These are phyloP conservation scores for Stegana nigrithorax DNA, from an alignment of 2,888 invertebrate genomes.

Conservation along the genomic window DNA sequence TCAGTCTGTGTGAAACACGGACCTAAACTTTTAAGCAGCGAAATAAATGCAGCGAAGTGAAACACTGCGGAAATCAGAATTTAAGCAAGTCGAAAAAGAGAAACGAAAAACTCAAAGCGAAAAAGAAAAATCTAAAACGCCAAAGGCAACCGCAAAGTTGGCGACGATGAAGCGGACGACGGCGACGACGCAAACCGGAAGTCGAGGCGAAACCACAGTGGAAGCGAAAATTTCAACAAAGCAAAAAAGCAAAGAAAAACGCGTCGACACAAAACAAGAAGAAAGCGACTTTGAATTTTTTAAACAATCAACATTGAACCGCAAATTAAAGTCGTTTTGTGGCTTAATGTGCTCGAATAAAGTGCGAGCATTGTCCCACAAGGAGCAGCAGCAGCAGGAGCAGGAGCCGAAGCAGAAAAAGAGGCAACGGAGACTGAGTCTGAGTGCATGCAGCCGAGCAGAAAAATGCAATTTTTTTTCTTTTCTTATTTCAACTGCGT, in stretches of 20 bases:
- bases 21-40: too few relatives aligned
- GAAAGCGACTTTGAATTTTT: constrained; percentile 6
- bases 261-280: background rate
- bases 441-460: constrained; percentile 4
- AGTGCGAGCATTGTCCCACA: constrained; percentile 1
- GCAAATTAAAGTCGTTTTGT: constrained; percentile 55
- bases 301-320: constrained; percentile 31
- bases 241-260: background rate
- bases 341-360: constrained; percentile 37
- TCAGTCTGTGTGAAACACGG: too few relatives aligned
- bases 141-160: background rate
- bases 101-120: background rate
- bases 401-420: background rate
- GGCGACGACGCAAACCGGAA: background rate
- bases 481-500: background rate
- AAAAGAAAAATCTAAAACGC: background rate
- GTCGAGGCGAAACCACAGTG: background rate
- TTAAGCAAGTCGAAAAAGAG: too few relatives aligned
- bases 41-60: too few relatives aligned
- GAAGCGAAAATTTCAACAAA: background rate
- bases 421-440: constrained; percentile 1
- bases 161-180: background rate
- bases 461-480: constrained; percentile 9
- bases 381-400: background rate
- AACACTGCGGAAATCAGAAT: constrained; percentile 29